A percentile compares a stretch with the other conserved stretches of the same genome.
Conservation (phyloP, 30 jellyfish, hydroid and myxozoan species). For the Turritopsis dohrnii region DNA sequence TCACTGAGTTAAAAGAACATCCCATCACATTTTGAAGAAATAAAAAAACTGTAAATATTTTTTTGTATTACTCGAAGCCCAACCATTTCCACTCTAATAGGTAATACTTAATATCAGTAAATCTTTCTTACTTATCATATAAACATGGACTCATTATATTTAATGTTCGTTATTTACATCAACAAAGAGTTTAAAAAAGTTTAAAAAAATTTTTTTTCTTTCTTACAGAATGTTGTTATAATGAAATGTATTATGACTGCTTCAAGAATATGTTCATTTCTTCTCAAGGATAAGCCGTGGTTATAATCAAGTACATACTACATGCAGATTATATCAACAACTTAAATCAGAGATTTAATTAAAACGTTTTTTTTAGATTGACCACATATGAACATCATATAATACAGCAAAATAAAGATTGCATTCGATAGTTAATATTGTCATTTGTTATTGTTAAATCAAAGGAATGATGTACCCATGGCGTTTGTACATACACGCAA, state of each 20-base stretch:
- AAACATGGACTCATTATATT: no score
- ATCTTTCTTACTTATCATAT: no score
- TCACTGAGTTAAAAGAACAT: no score
- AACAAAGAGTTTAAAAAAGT: no score
- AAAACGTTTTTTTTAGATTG: neutral
- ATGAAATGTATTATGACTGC: neutral
- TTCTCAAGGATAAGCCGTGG: neutral
- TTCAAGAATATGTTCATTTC: neutral
- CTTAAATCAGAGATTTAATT: neutral
- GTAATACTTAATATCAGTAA: no score
- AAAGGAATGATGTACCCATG: neutral
- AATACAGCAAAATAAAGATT: neutral
- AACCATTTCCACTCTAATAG: no score
- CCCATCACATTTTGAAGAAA: no score
- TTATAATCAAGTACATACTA: no score
- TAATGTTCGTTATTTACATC: no score
- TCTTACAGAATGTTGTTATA: neutral
- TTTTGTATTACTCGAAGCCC: no score
- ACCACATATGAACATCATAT: neutral
- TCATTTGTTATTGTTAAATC: neutral
- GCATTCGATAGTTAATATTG: neutral
- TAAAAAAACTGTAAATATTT: no score
- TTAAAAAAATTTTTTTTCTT: neutral
- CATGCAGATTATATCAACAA: neutral
- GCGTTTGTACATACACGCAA: neutral